Percentiles rank a stretch among this genome's conserved stretches.
Evolutionary conservation across 2,888 invertebrate genomes (phyloP).

Genomic region (Cataglyphis cursor): DNA sequence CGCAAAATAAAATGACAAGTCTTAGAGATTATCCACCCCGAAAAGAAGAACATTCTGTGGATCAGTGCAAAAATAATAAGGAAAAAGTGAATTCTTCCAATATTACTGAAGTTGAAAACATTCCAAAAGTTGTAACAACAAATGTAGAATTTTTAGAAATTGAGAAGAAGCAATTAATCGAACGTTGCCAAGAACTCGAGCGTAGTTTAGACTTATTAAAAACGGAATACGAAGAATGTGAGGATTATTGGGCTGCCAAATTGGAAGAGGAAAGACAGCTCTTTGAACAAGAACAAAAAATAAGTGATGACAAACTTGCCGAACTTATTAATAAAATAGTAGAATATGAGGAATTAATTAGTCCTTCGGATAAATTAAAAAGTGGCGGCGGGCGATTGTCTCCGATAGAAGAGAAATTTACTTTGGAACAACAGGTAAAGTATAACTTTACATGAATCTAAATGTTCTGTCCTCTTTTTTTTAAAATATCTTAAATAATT

Average conservation of each 20-base stretch:
- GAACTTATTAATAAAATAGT: slow-evolving; percentile 92
- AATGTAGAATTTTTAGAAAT: slow-evolving; percentile 77
- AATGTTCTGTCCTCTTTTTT: neutral
- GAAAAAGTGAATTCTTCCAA: slow-evolving; percentile 63
- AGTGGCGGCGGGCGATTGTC: slow-evolving; percentile 89
- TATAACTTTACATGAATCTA: neutral
- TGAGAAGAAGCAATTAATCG: slow-evolving; percentile 86
- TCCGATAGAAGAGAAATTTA: slow-evolving; percentile 92
- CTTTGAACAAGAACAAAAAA: slow-evolving; percentile 92
- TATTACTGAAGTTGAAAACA: slow-evolving; percentile 49
- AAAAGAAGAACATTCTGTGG: slow-evolving; percentile 76
- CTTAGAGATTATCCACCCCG: slow-evolving; percentile 83
- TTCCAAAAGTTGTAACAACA: slow-evolving; percentile 20
- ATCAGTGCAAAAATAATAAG: slow-evolving; percentile 64
- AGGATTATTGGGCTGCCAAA: slow-evolving; percentile 95
- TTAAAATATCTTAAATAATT: neutral
- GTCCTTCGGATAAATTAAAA: slow-evolving; percentile 86
- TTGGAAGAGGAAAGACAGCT: slow-evolving; percentile 92
- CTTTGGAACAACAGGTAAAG: slow-evolving; percentile 89
- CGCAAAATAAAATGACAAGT: slow-evolving; percentile 78
- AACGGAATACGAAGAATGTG: slow-evolving; percentile 94
- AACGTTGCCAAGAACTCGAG: slow-evolving; percentile 91
- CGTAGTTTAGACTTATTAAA: slow-evolving; percentile 91
- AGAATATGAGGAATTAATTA: slow-evolving; percentile 94
- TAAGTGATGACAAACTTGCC: slow-evolving; percentile 92